Evolutionary conservation across 1,140 invertebrate species (phyloP).

Genomic region (Tetramorium parvispinum): DNA sequence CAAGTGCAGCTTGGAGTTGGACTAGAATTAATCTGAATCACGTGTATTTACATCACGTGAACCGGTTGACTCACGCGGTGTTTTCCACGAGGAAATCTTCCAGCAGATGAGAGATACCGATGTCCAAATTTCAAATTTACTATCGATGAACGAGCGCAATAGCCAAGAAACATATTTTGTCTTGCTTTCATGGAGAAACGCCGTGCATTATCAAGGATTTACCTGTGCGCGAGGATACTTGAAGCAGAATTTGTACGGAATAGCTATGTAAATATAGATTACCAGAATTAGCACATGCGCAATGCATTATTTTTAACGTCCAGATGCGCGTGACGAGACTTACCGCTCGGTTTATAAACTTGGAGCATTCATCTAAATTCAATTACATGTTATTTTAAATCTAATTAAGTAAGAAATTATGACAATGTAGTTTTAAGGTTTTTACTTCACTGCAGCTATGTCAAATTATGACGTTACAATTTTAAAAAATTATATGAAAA

Average conservation of each 20-base stretch:
- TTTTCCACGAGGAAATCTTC: slow-evolving; percentile 30
- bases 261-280: slow-evolving; percentile 63
- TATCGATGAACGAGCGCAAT: background rate
- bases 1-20: slow-evolving; percentile 22
- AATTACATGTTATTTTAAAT: slow-evolving; percentile 32
- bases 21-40: slow-evolving; percentile 62
- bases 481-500: background rate
- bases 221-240: background rate
- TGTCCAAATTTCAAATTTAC: slow-evolving; percentile 44
- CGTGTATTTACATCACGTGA: slow-evolving; percentile 61
- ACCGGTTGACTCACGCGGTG: slow-evolving; percentile 35
- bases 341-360: slow-evolving; percentile 46
- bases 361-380: slow-evolving; percentile 47
- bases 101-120: background rate
- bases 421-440: slow-evolving; percentile 3
- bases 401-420: background rate
- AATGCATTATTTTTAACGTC: slow-evolving; percentile 70
- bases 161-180: background rate
- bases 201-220: background rate
- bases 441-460: background rate
- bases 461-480: background rate
- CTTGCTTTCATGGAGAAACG: background rate
- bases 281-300: slow-evolving; percentile 62
- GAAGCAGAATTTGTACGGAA: slow-evolving; percentile 7
- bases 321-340: slow-evolving; percentile 27